A percentile compares a stretch with the other conserved stretches of the same genome.
These are phyloP conservation scores for Lepidostoma basale DNA, from an alignment of 1,140 invertebrate species.

Conservation along the genomic window DNA sequence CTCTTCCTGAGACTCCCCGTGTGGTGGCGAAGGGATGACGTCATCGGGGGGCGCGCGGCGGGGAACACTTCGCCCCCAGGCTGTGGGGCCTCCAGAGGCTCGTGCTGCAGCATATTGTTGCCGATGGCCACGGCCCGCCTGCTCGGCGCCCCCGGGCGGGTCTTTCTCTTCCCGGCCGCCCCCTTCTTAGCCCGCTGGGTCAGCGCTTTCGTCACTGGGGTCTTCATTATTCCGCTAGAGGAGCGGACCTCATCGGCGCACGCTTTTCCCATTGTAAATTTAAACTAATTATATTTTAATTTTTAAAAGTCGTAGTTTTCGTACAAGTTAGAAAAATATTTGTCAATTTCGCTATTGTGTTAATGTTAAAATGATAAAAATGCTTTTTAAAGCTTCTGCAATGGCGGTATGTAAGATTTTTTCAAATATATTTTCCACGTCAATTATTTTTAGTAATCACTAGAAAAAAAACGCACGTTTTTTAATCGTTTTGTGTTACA, in stretches of 20 bases:
- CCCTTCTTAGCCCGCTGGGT: background rate
- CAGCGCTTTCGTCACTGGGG: background rate
- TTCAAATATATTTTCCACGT: too few species aligned
- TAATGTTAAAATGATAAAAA: too few species aligned
- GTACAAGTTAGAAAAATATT: too few species aligned
- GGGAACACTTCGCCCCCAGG: background rate
- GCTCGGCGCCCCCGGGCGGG: background rate
- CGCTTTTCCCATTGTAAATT: slow-evolving; percentile 14
- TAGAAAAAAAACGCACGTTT: too few species aligned
- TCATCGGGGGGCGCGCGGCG: background rate
- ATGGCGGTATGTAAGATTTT: too few species aligned
- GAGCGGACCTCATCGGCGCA: slow-evolving; percentile 1
- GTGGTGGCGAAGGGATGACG: background rate
- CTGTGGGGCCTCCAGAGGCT: background rate
- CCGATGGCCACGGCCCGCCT: background rate
- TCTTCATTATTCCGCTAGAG: background rate
- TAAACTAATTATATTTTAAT: too few species aligned
- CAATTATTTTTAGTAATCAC: too few species aligned
- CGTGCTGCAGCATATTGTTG: background rate
- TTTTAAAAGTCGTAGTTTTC: too few species aligned
- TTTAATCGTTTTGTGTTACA: too few species aligned
- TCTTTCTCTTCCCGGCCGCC: background rate
- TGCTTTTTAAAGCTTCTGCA: too few species aligned
- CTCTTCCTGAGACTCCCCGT: slow-evolving; percentile 13
- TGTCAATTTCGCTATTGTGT: too few species aligned